phyloP scores from a whole-genome alignment of 2,113 vertebrate genomes.

The Atrichornis clamosus region DNA sequence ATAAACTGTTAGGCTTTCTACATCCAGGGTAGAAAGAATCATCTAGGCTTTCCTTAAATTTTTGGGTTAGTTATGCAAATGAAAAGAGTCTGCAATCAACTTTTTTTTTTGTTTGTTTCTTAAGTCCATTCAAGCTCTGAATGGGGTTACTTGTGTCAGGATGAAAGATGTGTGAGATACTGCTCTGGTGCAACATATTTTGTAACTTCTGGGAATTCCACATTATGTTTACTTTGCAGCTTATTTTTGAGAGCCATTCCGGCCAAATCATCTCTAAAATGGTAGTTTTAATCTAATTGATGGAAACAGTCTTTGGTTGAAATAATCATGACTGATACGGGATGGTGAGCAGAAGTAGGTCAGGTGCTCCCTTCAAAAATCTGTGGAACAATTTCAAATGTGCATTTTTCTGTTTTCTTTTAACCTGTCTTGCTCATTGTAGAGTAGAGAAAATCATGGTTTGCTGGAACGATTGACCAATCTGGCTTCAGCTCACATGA shows the following conservation, averaged over 20 bases:
- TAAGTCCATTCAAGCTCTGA: neutral
- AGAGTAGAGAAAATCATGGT: conserved; percentile 90
- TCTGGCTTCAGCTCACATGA: conserved; percentile 76
- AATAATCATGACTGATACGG: neutral
- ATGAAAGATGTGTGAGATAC: neutral
- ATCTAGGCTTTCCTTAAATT: neutral
- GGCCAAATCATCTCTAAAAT: neutral
- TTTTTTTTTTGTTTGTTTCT: neutral
- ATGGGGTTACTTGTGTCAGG: neutral
- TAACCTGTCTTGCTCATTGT: neutral
- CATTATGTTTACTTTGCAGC: neutral
- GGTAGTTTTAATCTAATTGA: neutral
- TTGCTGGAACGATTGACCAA: conserved; percentile 87
- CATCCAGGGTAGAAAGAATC: neutral
- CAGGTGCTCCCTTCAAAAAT: neutral
- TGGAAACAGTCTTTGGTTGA: neutral
- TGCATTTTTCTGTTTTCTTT: neutral
- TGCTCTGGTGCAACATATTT: neutral
- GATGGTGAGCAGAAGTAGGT: neutral
- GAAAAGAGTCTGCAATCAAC: neutral
- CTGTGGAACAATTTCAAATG: neutral
- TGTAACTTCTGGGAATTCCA: neutral
- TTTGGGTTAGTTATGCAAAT: neutral
- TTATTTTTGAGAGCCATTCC: neutral
- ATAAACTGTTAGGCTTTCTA: neutral